Conservation (phyloP, 2,888 invertebrate genomes). For the Vanessa cardui region DNA sequence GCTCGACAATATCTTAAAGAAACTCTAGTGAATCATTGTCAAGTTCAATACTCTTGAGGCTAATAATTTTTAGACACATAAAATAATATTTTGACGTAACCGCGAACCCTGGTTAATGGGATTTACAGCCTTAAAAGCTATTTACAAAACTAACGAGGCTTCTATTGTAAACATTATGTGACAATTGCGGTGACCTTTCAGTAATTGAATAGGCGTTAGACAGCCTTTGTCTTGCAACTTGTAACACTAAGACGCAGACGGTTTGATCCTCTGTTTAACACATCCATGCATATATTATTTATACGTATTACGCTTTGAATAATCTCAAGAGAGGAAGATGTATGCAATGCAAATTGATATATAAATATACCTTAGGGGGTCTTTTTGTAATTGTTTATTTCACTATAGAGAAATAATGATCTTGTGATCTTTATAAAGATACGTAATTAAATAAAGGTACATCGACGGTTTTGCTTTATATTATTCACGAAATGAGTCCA, state of each 20-base stretch:
- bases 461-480: too few relatives aligned
- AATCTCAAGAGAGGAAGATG: conserved; percentile 4
- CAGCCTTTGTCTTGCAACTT: conserved; percentile 58
- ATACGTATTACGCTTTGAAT: conserved; percentile 11
- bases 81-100: too few relatives aligned
- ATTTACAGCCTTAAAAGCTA: too few relatives aligned
- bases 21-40: too few relatives aligned
- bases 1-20: too few relatives aligned
- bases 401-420: too few relatives aligned
- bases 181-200: conserved; percentile 55
- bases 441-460: too few relatives aligned
- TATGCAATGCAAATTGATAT: neutral
- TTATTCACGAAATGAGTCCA: too few relatives aligned
- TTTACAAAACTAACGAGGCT: neutral
- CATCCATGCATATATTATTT: conserved; percentile 24
- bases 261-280: conserved; percentile 38
- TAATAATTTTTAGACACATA: too few relatives aligned
- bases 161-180: conserved; percentile 30
- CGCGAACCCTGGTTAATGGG: too few relatives aligned
- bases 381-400: neutral
- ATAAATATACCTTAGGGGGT: neutral
- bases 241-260: conserved; percentile 58
- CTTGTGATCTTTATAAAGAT: too few relatives aligned
- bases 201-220: conserved; percentile 71
- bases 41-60: too few relatives aligned